phyloP scores from a whole-genome alignment of 1,140 invertebrate species.

The Drosophila azteca region DNA sequence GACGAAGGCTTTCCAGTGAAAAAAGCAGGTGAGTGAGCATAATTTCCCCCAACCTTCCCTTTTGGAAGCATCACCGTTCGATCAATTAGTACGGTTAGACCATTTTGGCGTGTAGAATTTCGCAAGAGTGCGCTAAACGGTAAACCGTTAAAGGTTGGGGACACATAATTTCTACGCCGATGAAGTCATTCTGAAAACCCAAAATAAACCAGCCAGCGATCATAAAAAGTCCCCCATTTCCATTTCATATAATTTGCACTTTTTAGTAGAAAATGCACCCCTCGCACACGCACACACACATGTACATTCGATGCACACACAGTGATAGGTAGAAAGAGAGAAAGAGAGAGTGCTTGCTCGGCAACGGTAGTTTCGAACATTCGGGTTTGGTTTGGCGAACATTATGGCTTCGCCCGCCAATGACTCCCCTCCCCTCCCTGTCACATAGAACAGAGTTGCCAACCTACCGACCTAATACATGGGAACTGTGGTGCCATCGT shows the following conservation, averaged over 20 bases:
- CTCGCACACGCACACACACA: constrained; percentile 22
- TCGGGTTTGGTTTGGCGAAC: constrained; percentile 56
- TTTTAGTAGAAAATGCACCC: constrained; percentile 71
- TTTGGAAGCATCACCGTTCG: constrained; percentile 27
- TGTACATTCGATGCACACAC: constrained; percentile 4
- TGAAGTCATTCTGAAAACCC: constrained; percentile 75
- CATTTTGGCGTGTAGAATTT: constrained; percentile 68
- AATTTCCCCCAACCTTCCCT: constrained; percentile 2
- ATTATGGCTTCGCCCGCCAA: constrained; percentile 68
- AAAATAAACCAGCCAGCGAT: constrained; percentile 71
- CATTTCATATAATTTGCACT: constrained; percentile 73
- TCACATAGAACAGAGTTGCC: constrained; percentile 68
- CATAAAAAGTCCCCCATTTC: constrained; percentile 59
- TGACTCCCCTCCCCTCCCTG: constrained; percentile 46
- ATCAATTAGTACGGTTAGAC: constrained; percentile 56
- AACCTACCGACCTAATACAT: neutral
- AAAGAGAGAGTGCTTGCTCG: constrained; percentile 44
- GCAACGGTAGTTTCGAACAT: constrained; percentile 65
- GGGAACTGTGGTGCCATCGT: neutral
- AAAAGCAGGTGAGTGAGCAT: constrained; percentile 36
- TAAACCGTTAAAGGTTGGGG: constrained; percentile 67
- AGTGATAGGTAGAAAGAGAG: constrained; percentile 23
- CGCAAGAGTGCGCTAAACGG: constrained; percentile 64
- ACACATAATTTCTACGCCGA: constrained; percentile 66
- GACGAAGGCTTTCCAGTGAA: no score